Conservation (phyloP, 2,113 vertebrate genomes). For the Puntigrus tetrazona region DNA sequence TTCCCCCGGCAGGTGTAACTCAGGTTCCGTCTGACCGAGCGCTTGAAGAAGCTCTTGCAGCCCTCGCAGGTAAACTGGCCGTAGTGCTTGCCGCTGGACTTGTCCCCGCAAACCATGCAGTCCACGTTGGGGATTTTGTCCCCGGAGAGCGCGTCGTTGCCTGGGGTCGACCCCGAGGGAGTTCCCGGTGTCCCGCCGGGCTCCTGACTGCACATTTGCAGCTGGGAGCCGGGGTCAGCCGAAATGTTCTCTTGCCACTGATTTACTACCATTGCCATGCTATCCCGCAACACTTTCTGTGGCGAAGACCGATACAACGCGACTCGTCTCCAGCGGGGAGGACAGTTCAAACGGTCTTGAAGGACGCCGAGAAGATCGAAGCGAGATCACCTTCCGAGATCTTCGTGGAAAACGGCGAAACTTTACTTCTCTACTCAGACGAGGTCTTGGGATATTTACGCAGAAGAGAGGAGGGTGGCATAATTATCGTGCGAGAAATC, state of each 20-base stretch:
- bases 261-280: slow-evolving; percentile 86
- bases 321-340: slow-evolving; percentile 56
- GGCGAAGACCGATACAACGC: slow-evolving; percentile 62
- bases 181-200: slow-evolving; percentile 78
- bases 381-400: not conserved
- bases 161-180: slow-evolving; percentile 77
- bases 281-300: slow-evolving; percentile 69
- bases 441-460: slow-evolving; percentile 52
- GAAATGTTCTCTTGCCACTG: slow-evolving; percentile 85
- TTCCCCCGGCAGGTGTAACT: slow-evolving; percentile 85
- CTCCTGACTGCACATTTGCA: slow-evolving; percentile 80
- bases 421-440: not conserved
- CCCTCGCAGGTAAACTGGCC: slow-evolving; percentile 88
- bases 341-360: slow-evolving; percentile 62
- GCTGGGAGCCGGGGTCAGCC: slow-evolving; percentile 78
- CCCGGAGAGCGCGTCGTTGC: slow-evolving; percentile 79
- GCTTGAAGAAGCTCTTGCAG: slow-evolving; percentile 90
- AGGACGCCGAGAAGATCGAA: slow-evolving; percentile 39
- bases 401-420: not conserved
- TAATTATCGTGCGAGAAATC: slow-evolving; percentile 58
- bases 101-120: slow-evolving; percentile 88
- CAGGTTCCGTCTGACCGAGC: slow-evolving; percentile 84
- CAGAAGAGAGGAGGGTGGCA: slow-evolving; percentile 57
- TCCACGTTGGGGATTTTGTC: slow-evolving; percentile 82
- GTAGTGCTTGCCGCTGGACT: slow-evolving; percentile 86